phyloP scores from a whole-genome alignment of 2,888 invertebrate genomes.

The Lomographa bimaculata region DNA sequence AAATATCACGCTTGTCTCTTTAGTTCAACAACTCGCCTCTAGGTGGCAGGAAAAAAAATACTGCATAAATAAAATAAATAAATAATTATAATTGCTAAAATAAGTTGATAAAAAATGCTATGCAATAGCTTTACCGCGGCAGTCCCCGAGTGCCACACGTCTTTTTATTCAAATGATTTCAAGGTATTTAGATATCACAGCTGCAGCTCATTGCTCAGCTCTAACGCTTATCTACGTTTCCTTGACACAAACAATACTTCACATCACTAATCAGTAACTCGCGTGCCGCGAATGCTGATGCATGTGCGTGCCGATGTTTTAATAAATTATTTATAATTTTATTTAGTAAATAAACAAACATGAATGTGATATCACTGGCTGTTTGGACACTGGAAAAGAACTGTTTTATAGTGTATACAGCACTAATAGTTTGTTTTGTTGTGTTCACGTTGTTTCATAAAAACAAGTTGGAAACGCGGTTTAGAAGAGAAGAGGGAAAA shows the following conservation, averaged over 20 bases:
- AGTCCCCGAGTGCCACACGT: too few relatives aligned
- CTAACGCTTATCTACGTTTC: too few relatives aligned
- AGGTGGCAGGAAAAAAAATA: too few relatives aligned
- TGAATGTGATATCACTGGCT: slow-evolving; percentile 68
- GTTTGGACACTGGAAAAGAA: slow-evolving; percentile 73
- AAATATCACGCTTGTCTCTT: too few relatives aligned
- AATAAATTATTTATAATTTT: too few relatives aligned
- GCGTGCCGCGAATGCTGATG: slow-evolving; percentile 26
- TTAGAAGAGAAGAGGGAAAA: slow-evolving; percentile 48
- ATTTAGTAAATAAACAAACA: slow-evolving; percentile 37
- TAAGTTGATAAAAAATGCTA: too few relatives aligned
- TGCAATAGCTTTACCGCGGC: too few relatives aligned
- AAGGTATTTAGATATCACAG: too few relatives aligned
- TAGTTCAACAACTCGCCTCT: too few relatives aligned
- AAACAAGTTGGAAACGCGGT: slow-evolving; percentile 59
- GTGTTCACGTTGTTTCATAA: slow-evolving; percentile 69
- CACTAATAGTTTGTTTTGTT: slow-evolving; percentile 62
- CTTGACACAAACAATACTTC: background rate
- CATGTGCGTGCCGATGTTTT: slow-evolving; percentile 15
- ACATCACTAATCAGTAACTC: slow-evolving; percentile 29
- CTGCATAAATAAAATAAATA: too few relatives aligned
- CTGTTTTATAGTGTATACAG: slow-evolving; percentile 69
- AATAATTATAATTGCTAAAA: too few relatives aligned
- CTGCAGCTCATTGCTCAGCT: slow-evolving; percentile 1
- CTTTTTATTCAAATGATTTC: too few relatives aligned